Percentiles rank a stretch among this genome's conserved stretches.
Evolutionary conservation across 1,140 invertebrate species (phyloP).

Genomic region (Camponotus floridanus): DNA sequence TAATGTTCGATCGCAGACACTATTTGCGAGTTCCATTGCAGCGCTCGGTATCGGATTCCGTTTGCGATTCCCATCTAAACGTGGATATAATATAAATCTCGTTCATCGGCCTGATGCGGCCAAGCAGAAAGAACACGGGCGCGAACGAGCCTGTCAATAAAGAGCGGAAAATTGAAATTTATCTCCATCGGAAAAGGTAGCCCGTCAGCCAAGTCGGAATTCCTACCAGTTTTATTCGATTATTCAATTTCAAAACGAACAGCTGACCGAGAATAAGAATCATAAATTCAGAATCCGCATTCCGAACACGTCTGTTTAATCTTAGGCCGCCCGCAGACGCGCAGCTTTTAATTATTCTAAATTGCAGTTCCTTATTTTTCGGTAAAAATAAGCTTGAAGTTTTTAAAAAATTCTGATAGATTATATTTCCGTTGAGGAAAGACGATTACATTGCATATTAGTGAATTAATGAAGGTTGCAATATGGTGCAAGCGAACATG

Average conservation of each 20-base stretch:
- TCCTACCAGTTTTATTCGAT: neutral
- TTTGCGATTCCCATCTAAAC: conserved; percentile 40
- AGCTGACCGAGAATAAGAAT: neutral
- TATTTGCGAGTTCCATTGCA: conserved; percentile 33
- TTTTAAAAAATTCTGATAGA: too few relatives aligned
- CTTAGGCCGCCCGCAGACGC: neutral
- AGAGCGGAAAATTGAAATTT: conserved; percentile 29
- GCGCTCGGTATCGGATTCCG: conserved; percentile 1
- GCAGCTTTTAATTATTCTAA: neutral
- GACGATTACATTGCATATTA: neutral
- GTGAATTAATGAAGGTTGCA: neutral
- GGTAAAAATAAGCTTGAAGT: neutral
- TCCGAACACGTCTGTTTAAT: neutral
- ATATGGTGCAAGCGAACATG: neutral
- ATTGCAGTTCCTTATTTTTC: neutral
- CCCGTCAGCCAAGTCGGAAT: neutral
- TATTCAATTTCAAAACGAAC: conserved; percentile 18
- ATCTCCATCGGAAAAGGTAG: neutral
- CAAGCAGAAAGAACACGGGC: conserved; percentile 8
- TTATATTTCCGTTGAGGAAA: neutral
- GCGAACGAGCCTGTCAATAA: conserved; percentile 12
- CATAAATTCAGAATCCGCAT: neutral
- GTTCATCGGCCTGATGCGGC: neutral
- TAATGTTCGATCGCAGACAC: neutral
- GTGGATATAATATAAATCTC: conserved; percentile 47